Percentiles rank a stretch among this genome's conserved stretches.
Evolutionary conservation across 2,888 invertebrate genomes (phyloP).

Genomic region (Falcaria lacertinaria): DNA sequence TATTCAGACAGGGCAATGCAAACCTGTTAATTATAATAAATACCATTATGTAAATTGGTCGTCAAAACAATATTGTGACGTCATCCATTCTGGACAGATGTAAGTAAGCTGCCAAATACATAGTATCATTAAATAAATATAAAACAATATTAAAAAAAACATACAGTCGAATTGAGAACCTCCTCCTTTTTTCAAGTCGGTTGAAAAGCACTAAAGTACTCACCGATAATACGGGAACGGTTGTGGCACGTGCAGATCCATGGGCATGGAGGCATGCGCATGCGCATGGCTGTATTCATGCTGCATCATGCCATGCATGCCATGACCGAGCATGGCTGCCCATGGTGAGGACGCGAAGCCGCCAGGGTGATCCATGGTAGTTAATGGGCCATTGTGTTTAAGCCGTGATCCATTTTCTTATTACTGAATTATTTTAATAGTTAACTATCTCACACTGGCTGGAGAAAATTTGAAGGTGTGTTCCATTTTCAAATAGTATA

Average conservation of each 20-base stretch:
- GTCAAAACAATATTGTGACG: no score
- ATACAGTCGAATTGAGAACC: no score
- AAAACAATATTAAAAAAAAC: no score
- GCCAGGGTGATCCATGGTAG: slow-evolving; percentile 87
- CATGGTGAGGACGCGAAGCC: slow-evolving; percentile 88
- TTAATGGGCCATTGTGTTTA: slow-evolving; percentile 15
- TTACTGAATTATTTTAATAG: slow-evolving; percentile 7
- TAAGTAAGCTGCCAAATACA: no score
- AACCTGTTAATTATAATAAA: no score
- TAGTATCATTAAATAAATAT: no score
- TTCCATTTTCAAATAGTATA: slow-evolving; percentile 19
- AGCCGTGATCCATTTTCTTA: slow-evolving; percentile 32
- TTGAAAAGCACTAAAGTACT: slow-evolving; percentile 39
- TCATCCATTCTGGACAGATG: no score
- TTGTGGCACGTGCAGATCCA: slow-evolving; percentile 95
- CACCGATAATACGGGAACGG: slow-evolving; percentile 95
- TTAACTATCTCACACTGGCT: slow-evolving; percentile 6
- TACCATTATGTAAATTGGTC: no score
- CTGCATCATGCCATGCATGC: slow-evolving; percentile 82
- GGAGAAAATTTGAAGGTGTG: background rate
- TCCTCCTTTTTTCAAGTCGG: no score
- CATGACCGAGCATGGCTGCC: slow-evolving; percentile 87
- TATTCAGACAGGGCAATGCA: no score
- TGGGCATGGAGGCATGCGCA: slow-evolving; percentile 85
- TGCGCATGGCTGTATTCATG: slow-evolving; percentile 81